Conservation (phyloP, 2,888 invertebrate species). For the Frankliniella fusca region DNA sequence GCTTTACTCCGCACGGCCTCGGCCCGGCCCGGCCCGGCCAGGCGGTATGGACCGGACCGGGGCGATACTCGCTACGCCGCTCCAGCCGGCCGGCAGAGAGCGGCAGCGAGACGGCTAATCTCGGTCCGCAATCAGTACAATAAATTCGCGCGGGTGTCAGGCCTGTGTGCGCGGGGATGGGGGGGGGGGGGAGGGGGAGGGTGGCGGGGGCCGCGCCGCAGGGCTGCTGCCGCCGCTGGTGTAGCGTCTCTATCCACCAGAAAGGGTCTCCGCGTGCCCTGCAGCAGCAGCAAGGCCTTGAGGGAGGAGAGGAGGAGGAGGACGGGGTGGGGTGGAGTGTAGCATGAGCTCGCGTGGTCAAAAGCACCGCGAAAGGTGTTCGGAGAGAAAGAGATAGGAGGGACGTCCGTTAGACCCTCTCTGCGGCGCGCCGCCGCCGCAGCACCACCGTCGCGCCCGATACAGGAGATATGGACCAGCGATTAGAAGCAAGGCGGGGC, state of each 20-base stretch:
- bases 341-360: too few species aligned
- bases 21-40: background rate
- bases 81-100: background rate
- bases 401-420: too few species aligned
- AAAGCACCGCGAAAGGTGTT: too few species aligned
- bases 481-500: background rate
- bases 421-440: background rate
- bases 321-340: too few species aligned
- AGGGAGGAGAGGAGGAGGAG: too few species aligned
- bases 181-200: background rate
- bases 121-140: slow-evolving; percentile 4
- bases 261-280: background rate
- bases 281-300: background rate
- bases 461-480: background rate
- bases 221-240: background rate
- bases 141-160: slow-evolving; percentile 20
- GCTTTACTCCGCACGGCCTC: background rate
- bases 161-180: background rate
- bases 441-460: background rate
- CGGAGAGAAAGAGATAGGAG: too few species aligned
- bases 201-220: background rate
- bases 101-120: background rate
- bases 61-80: background rate
- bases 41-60: too few species aligned
- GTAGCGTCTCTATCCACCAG: slow-evolving; percentile 14